Conservation (phyloP, 1,140 invertebrate genomes). For the Drosophila sp. region DNA sequence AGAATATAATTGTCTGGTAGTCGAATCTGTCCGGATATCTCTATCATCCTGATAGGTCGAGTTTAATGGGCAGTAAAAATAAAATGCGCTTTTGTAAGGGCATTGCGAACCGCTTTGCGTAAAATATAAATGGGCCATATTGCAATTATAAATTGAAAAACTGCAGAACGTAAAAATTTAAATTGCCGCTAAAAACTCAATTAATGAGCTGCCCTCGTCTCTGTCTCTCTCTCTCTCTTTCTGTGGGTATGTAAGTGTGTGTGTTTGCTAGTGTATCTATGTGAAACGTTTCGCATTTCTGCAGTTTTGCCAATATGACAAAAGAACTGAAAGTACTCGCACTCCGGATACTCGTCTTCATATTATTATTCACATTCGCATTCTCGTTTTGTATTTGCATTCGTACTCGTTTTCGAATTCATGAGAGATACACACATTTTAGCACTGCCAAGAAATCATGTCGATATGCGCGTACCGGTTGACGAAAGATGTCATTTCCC, state of each 20-base stretch:
- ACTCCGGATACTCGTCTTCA: too few species aligned
- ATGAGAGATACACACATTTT: constrained; percentile 20
- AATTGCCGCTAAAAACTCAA: constrained; percentile 78
- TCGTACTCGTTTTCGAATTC: constrained; percentile 20
- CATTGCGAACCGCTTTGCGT: constrained; percentile 56
- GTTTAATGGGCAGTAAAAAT: constrained; percentile 13
- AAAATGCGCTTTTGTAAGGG: constrained; percentile 15
- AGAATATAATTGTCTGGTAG: too few species aligned
- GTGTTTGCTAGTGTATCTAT: constrained; percentile 4
- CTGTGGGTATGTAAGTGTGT: too few species aligned
- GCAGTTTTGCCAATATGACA: constrained; percentile 53
- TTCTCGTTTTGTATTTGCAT: constrained; percentile 12
- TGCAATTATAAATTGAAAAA: constrained; percentile 75
- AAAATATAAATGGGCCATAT: constrained; percentile 75
- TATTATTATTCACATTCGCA: constrained; percentile 3
- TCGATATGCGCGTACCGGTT: constrained; percentile 53
- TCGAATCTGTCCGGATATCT: background rate
- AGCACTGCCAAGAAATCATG: constrained; percentile 16
- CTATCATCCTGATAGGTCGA: background rate
- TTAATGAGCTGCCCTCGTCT: constrained; percentile 50
- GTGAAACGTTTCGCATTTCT: constrained; percentile 38
- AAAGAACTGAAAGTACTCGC: constrained; percentile 30
- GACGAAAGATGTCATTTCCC: constrained; percentile 62
- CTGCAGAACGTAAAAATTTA: constrained; percentile 74
- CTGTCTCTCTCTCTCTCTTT: too few species aligned